phyloP scores from a whole-genome alignment of 2,797 vertebrate species.

The Schizopygopsis malacanthus region DNA sequence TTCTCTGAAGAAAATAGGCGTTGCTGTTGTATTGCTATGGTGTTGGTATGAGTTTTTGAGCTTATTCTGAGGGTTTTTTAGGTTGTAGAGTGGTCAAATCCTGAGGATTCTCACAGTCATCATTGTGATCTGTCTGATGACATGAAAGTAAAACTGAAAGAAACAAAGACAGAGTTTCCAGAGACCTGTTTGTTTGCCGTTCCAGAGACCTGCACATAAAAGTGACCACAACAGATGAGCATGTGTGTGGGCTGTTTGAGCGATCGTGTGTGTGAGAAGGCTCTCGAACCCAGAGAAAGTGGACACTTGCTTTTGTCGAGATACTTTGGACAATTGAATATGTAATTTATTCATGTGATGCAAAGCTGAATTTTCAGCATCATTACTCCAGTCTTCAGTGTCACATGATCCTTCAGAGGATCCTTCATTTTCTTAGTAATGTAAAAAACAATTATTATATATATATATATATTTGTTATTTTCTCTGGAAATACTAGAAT shows the following conservation, averaged over 20 bases:
- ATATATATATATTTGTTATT: too few species aligned
- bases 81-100: background rate
- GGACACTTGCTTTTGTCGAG: background rate
- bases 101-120: conserved; percentile 19
- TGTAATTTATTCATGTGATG: background rate
- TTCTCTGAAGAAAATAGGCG: background rate
- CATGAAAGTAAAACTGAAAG: background rate
- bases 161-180: conserved; percentile 31
- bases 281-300: background rate
- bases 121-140: background rate
- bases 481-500: background rate
- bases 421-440: background rate
- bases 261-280: conserved; percentile 15
- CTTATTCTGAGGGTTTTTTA: background rate
- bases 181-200: conserved; percentile 39
- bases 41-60: background rate
- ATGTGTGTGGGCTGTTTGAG: conserved; percentile 43
- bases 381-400: background rate
- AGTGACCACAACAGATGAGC: conserved; percentile 36
- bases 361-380: background rate
- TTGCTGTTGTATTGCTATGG: background rate
- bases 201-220: conserved; percentile 46
- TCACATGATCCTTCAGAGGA: background rate
- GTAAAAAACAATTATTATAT: background rate
- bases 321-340: background rate